A percentile compares a stretch with the other conserved stretches of the same genome.
Conservation (phyloP, 2,797 vertebrate species). For the Gephyroberyx darwinii region DNA sequence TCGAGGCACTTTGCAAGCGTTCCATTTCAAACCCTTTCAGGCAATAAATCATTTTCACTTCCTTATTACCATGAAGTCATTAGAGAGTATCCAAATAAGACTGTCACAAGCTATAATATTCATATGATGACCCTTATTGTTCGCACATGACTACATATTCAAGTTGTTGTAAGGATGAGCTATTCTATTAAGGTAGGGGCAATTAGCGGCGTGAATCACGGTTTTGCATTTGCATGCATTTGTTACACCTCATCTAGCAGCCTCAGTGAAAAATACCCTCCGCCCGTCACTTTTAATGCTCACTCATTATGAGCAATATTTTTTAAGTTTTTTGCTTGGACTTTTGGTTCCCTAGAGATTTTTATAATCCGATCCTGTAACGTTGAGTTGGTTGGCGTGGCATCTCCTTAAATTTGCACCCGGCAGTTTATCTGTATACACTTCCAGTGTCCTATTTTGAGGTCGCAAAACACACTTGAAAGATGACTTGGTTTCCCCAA, state of each 20-base stretch:
- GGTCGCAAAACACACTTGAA: constrained; percentile 18
- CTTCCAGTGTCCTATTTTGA: constrained; percentile 37
- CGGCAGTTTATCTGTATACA: not conserved
- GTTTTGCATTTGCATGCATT: constrained; percentile 34
- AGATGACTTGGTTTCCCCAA: constrained; percentile 17
- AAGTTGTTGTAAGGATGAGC: constrained; percentile 17
- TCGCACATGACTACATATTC: constrained; percentile 4
- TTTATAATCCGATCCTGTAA: constrained; percentile 1
- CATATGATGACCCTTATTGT: constrained; percentile 11
- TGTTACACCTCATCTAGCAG: constrained; percentile 35
- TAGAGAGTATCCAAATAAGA: constrained; percentile 26
- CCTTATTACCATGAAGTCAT: constrained; percentile 35
- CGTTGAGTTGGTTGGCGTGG: not conserved
- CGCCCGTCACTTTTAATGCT: not conserved
- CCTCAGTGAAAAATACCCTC: constrained; percentile 16
- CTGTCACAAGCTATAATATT: constrained; percentile 10
- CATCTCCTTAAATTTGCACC: constrained; percentile 1
- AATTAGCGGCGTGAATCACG: constrained; percentile 49
- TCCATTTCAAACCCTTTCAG: constrained; percentile 31
- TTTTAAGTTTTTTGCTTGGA: constrained; percentile 28
- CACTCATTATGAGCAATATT: constrained; percentile 33
- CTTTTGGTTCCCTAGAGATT: constrained; percentile 23
- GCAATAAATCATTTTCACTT: constrained; percentile 25
- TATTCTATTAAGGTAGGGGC: constrained; percentile 30
- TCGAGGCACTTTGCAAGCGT: constrained; percentile 24